These are phyloP conservation scores for Dipodomys spectabilis DNA, from an alignment of 2,113 vertebrate species.

Conservation along the genomic window DNA sequence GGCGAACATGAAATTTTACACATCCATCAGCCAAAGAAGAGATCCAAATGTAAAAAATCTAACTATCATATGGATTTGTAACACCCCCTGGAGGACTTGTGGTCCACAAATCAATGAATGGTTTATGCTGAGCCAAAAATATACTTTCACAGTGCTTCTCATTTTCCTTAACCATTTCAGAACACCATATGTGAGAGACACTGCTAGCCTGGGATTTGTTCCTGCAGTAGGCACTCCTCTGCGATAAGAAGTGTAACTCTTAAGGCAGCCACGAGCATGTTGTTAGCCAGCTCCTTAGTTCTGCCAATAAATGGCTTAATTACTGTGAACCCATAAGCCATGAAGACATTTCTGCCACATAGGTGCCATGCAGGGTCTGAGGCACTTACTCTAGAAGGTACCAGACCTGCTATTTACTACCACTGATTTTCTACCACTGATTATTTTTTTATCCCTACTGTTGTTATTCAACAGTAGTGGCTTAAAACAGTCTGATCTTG, in stretches of 20 bases:
- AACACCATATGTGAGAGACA: conserved; percentile 66
- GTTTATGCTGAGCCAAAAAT: conserved; percentile 83
- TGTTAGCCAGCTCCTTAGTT: conserved; percentile 8
- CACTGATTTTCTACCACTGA: not conserved
- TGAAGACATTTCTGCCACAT: conserved; percentile 3
- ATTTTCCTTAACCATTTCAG: conserved; percentile 80
- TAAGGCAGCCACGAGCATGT: not conserved
- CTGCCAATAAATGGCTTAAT: not conserved
- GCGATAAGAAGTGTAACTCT: not conserved
- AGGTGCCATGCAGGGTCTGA: conserved; percentile 12
- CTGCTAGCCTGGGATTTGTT: conserved; percentile 52
- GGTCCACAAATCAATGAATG: conserved; percentile 82
- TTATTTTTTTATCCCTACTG: too few species aligned
- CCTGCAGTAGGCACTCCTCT: conserved; percentile 21
- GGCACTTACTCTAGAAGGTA: not conserved
- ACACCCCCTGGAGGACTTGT: conserved; percentile 81
- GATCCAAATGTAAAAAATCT: conserved; percentile 82
- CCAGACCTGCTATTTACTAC: not conserved
- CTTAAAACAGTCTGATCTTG: conserved; percentile 25
- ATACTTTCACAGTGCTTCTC: conserved; percentile 76
- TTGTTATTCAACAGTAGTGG: not conserved
- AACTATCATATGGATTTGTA: conserved; percentile 82
- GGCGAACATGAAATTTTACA: conserved; percentile 83
- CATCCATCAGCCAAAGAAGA: conserved; percentile 84
- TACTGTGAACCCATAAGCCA: conserved; percentile 30